These are phyloP conservation scores for Palaemon carinicauda DNA, from an alignment of 1,140 invertebrate genomes.

Conservation along the genomic window DNA sequence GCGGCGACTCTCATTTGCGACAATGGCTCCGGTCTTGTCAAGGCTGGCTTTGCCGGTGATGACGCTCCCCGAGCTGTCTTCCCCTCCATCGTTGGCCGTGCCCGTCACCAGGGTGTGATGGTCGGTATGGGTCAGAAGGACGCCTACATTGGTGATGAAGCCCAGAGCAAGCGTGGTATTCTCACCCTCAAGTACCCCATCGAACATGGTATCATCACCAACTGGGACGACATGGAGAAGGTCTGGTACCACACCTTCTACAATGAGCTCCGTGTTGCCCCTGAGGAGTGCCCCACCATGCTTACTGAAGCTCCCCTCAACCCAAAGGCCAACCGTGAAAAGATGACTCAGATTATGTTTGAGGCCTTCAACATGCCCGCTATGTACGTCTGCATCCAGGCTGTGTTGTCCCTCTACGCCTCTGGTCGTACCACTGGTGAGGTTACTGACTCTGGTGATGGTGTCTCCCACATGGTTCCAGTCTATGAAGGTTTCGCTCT, in stretches of 20 bases:
- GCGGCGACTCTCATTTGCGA: constrained; percentile 61
- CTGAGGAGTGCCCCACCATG: constrained; percentile 91
- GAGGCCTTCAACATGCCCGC: constrained; percentile 92
- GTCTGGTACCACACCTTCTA: constrained; percentile 97
- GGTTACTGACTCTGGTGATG: constrained; percentile 35
- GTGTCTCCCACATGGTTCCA: constrained; percentile 28
- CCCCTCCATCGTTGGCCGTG: constrained; percentile 76
- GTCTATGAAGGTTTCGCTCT: constrained; percentile 11
- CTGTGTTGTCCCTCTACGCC: constrained; percentile 89
- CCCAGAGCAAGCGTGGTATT: constrained; percentile 90
- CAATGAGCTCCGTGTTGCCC: constrained; percentile 94
- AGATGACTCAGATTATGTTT: constrained; percentile 93
- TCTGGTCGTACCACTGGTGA: constrained; percentile 91
- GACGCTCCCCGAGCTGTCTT: constrained; percentile 95
- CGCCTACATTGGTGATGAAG: constrained; percentile 90
- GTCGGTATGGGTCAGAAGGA: constrained; percentile 96
- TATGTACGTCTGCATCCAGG: constrained; percentile 92
- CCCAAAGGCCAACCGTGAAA: constrained; percentile 86
- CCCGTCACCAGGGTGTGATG: constrained; percentile 80
- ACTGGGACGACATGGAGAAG: constrained; percentile 98
- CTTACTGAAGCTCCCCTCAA: constrained; percentile 88
- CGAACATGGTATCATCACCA: constrained; percentile 94
- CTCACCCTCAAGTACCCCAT: constrained; percentile 93
- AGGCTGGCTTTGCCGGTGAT: constrained; percentile 78
- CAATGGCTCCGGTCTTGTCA: constrained; percentile 75